Evolutionary conservation across 2,797 vertebrate genomes (phyloP).

Genomic region (Sebastes cheni): DNA sequence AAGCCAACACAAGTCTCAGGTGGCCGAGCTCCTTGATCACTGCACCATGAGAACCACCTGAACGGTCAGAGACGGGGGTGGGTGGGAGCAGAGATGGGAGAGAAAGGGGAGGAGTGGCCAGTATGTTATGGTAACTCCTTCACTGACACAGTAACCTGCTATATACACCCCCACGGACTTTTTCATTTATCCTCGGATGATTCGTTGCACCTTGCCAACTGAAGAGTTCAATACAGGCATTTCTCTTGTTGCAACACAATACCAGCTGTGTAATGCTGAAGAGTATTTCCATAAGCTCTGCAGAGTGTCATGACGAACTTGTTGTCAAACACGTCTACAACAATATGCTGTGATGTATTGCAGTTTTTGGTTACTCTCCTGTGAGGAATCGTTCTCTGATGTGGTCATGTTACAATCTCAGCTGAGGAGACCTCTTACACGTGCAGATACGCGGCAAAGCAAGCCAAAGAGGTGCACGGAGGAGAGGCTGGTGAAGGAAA

Average conservation of each 20-base stretch:
- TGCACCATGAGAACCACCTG: constrained; percentile 74
- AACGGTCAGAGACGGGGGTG: constrained; percentile 41
- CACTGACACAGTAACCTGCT: constrained; percentile 55
- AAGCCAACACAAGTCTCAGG: constrained; percentile 79
- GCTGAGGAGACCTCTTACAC: constrained; percentile 11
- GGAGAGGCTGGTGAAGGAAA: constrained; percentile 13
- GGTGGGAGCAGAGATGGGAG: neutral
- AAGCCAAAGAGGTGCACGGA: neutral
- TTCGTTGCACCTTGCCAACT: neutral
- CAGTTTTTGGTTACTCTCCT: neutral
- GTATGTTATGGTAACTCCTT: constrained; percentile 53
- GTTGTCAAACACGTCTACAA: neutral
- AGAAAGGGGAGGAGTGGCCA: neutral
- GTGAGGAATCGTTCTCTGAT: neutral
- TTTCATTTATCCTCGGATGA: constrained; percentile 22
- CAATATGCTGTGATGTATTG: neutral
- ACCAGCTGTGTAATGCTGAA: neutral
- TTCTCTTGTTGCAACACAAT: neutral
- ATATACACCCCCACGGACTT: constrained; percentile 24
- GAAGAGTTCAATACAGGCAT: neutral
- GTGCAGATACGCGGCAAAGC: constrained; percentile 27
- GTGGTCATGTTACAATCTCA: constrained; percentile 9
- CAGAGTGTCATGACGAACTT: neutral
- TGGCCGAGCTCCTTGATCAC: constrained; percentile 76
- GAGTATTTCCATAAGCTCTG: neutral